These are phyloP conservation scores for Lasioglossum lativentre DNA, from an alignment of 2,888 invertebrate species.

Conservation along the genomic window DNA sequence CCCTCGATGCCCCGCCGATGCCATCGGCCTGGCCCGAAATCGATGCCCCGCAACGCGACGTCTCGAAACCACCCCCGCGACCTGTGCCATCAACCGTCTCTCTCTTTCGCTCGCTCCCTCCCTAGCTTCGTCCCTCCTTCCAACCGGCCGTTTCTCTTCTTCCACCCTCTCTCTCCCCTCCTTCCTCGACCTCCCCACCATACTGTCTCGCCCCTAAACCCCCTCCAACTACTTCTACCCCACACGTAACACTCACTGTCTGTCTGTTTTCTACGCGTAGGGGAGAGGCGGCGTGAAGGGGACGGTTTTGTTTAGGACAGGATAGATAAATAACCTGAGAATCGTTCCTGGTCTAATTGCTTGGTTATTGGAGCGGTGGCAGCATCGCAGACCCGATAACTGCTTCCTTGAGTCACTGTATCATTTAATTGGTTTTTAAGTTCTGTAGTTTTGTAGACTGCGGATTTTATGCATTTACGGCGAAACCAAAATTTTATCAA, in stretches of 20 bases:
- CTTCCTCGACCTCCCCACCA: background rate
- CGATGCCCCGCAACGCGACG: slow-evolving; percentile 78
- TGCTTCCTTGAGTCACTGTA: background rate
- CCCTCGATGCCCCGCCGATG: slow-evolving; percentile 74
- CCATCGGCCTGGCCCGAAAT: slow-evolving; percentile 81
- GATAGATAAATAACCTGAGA: slow-evolving; percentile 1
- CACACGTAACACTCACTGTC: slow-evolving; percentile 8
- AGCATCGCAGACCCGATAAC: background rate
- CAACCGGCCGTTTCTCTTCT: background rate
- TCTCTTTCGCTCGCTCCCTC: background rate
- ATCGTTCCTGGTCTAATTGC: background rate
- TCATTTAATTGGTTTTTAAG: too few species aligned
- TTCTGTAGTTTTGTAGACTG: too few species aligned
- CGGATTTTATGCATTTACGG: too few species aligned
- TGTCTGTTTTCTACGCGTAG: slow-evolving; percentile 16
- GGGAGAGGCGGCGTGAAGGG: background rate
- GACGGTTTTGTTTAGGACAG: slow-evolving; percentile 12
- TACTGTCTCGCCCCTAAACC: background rate
- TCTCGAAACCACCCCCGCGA: slow-evolving; percentile 71
- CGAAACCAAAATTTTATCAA: too few species aligned
- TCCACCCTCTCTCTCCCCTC: background rate
- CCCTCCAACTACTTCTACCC: background rate
- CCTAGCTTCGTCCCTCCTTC: background rate
- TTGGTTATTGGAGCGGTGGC: background rate
- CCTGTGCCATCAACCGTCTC: slow-evolving; percentile 62